Evolutionary conservation across 1,140 invertebrate genomes (phyloP), one percentile per base, ranked within the genome.

Genomic region (Drosophila quadrilineata): DNA sequence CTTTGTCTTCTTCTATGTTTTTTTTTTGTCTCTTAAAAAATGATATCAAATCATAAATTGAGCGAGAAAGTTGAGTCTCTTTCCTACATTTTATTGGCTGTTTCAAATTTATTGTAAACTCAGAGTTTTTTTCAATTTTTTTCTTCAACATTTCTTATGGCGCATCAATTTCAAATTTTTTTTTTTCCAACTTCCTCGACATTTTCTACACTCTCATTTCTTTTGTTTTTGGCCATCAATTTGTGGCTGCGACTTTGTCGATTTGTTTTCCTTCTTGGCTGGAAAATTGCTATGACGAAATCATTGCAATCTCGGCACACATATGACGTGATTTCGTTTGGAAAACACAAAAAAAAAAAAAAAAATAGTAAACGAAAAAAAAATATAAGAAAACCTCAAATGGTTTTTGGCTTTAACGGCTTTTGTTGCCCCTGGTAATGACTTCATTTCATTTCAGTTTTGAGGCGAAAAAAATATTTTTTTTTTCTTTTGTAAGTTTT

Each of bases 11-110:
- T n/a, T n/a, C n/a, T n/a, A n/a, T n/a, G n/a, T n/a, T n/a, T n/a
- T n/a, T n/a, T n/a, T n/a, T n/a, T n/a, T n/a, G n/a, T n/a, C n/a
- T n/a, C n/a, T n/a, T n/a, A n/a, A 49, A 53, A 72, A 59, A 72
- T 50, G 74, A 75, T 68, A 74, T 70, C 69, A 50, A 82, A 80
- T n/a, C n/a, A 82, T 82, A 82, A 82, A 80, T 82, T 75, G 76
- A 74, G 58, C 60, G 59, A 21, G 74, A 77, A 77, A 77, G 75
- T 82, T 72, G 69, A 28, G 31, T 58, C 46, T 57, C 49, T 43
- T 59, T 79, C 40, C 5, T 64, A 58, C 35, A 35, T 33, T 73
- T 60, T 45, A 54, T 58, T 36, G 8, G 52, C 41, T 38, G 36
- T n/a, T n/a, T n/a, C n/a, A 41, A 49, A 80, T 79, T 79, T 71